Percentiles rank a stretch among this genome's conserved stretches.
These are phyloP conservation scores for Strigamia maritima DNA, from an alignment of 2,888 invertebrate genomes.

Conservation along the genomic window DNA sequence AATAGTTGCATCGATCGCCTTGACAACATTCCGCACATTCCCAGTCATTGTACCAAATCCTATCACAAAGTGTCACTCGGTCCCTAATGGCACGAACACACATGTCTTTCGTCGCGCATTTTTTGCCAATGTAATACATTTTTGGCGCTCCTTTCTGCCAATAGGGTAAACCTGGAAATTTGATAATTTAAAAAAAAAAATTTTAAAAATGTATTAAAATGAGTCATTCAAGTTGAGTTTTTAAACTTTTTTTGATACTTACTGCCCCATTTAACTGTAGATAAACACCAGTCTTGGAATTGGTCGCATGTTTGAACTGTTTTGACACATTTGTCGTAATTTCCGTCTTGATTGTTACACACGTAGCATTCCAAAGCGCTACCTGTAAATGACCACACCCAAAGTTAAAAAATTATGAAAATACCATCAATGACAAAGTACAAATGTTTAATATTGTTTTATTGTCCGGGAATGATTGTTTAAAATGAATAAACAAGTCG, in stretches of 20 bases:
- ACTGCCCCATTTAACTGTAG: conserved; percentile 91
- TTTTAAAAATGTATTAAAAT: too few relatives aligned
- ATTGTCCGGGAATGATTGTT: too few relatives aligned
- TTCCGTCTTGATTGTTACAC: conserved; percentile 86
- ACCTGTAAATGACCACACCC: conserved; percentile 54
- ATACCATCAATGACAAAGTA: too few relatives aligned
- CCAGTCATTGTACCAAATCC: conserved; percentile 95
- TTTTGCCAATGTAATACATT: conserved; percentile 87
- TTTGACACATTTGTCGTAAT: conserved; percentile 85
- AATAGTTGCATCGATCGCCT: conserved; percentile 93
- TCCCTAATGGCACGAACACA: conserved; percentile 70
- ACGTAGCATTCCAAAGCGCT: conserved; percentile 87
- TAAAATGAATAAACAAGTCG: too few relatives aligned
- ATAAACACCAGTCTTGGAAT: conserved; percentile 79
- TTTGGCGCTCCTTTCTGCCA: conserved; percentile 91
- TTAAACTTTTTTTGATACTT: conserved; percentile 48
- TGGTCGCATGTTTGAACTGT: conserved; percentile 87
- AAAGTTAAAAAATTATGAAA: background rate
- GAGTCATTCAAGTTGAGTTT: background rate
- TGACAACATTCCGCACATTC: conserved; percentile 92
- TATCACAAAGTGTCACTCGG: conserved; percentile 75
- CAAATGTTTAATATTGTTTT: too few relatives aligned
- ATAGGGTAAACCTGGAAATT: conserved; percentile 72
- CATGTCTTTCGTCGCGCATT: conserved; percentile 75
- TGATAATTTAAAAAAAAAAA: background rate